Percentiles rank a stretch among this genome's conserved stretches.
phyloP scores from a whole-genome alignment of 64 coral and sea anemone genomes.

The Montipora sp. region DNA sequence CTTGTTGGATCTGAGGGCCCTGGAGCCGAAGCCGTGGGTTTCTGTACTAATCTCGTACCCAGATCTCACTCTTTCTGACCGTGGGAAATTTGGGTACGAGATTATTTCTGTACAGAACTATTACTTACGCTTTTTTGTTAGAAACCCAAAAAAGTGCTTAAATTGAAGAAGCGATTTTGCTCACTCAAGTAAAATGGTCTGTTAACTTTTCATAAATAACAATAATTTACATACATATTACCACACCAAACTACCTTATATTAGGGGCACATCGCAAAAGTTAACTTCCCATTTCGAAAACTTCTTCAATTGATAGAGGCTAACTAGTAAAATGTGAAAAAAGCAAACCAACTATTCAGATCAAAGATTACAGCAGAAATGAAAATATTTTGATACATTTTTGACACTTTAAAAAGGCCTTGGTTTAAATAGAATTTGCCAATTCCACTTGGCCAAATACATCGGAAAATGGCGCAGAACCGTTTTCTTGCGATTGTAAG shows the following conservation, averaged over 20 bases:
- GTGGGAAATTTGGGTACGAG: no score
- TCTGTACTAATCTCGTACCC: no score
- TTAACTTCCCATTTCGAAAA: background rate
- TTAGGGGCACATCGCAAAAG: background rate
- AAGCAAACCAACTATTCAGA: no score
- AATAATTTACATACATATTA: no score
- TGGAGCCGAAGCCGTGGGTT: no score
- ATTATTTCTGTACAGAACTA: no score
- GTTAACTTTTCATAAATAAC: background rate
- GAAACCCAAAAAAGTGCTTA: background rate
- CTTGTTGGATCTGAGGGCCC: no score
- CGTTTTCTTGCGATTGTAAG: constrained; percentile 67
- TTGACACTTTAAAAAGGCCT: background rate
- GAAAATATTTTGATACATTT: background rate
- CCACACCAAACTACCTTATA: background rate
- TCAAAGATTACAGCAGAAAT: no score
- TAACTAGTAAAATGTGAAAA: background rate
- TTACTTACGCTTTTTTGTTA: background rate
- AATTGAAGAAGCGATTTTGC: background rate
- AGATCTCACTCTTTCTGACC: no score
- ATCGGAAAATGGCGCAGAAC: constrained; percentile 63
- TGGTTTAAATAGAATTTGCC: constrained; percentile 79
- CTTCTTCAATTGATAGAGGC: background rate
- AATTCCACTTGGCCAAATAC: constrained; percentile 60
- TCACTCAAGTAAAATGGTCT: background rate